A percentile compares a stretch with the other conserved stretches of the same genome.
phyloP scores from a whole-genome alignment of 2,888 invertebrate genomes.

The Barypeithes pellucidus region DNA sequence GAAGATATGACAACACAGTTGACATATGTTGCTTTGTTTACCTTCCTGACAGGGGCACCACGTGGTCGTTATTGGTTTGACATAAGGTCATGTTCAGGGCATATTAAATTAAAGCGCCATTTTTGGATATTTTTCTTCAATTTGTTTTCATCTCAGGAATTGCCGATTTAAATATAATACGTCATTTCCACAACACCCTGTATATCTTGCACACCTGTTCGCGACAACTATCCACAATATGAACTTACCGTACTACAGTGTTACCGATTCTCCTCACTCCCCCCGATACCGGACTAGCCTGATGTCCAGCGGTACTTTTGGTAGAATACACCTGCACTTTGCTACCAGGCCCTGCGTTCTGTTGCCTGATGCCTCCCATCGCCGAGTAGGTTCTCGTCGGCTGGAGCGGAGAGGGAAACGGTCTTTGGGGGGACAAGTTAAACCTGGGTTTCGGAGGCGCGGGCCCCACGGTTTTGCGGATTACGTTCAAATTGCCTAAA shows the following conservation, averaged over 20 bases:
- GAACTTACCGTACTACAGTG: conserved; percentile 59
- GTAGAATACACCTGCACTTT: conserved; percentile 47
- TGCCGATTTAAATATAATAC: no score
- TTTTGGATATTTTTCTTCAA: no score
- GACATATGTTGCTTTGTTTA: no score
- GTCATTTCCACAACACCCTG: no score
- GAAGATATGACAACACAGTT: no score
- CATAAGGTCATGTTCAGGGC: no score
- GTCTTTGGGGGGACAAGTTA: conserved; percentile 52
- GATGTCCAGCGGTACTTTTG: conserved; percentile 25
- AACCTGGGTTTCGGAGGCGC: conserved; percentile 57
- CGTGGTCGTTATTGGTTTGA: no score
- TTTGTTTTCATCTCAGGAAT: no score
- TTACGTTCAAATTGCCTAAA: conserved; percentile 38
- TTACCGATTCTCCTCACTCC: conserved; percentile 61
- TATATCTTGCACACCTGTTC: no score
- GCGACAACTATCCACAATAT: no score
- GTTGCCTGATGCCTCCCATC: conserved; percentile 50
- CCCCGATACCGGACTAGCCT: conserved; percentile 24
- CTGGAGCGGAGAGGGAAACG: conserved; percentile 33
- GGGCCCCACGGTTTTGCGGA: conserved; percentile 38
- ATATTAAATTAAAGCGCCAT: no score
- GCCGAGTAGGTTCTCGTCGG: conserved; percentile 43
- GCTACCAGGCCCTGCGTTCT: conserved; percentile 31
- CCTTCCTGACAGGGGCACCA: no score